Evolutionary conservation across 64 coral and sea anemone genomes (phyloP).

Genomic region (Pachyseris speciosa): DNA sequence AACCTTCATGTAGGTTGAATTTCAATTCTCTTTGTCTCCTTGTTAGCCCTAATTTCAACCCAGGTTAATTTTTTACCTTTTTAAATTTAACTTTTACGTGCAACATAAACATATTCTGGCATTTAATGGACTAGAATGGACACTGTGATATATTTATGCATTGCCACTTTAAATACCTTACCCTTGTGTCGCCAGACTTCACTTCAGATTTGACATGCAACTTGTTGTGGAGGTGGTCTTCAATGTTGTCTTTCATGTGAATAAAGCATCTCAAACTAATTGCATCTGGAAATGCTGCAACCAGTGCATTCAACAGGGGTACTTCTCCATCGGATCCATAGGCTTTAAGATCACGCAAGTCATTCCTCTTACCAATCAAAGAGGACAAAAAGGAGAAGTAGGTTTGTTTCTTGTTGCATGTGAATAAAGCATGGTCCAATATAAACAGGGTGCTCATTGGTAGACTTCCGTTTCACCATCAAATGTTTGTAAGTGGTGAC

Average conservation of each 20-base stretch:
- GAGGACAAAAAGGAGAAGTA: slow-evolving; percentile 44
- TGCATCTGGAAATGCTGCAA: slow-evolving; percentile 8
- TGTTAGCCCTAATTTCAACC: no score
- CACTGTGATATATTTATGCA: background rate
- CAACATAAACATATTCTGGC: background rate
- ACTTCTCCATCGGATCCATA: slow-evolving; percentile 62
- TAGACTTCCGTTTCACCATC: slow-evolving; percentile 8
- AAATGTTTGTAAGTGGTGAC: slow-evolving; percentile 53
- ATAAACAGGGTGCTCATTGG: slow-evolving; percentile 26
- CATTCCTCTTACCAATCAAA: slow-evolving; percentile 14
- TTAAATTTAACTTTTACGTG: no score
- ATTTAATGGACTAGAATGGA: background rate
- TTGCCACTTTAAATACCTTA: background rate
- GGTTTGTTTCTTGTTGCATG: slow-evolving; percentile 42
- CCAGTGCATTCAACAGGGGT: slow-evolving; percentile 46
- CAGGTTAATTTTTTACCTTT: no score
- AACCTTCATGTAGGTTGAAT: no score
- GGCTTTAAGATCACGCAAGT: slow-evolving; percentile 24
- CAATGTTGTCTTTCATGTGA: slow-evolving; percentile 26
- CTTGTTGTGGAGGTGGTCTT: slow-evolving; percentile 16
- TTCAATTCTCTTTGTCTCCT: no score
- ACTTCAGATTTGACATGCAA: slow-evolving; percentile 33
- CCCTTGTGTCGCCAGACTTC: slow-evolving; percentile 48
- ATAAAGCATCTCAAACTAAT: slow-evolving; percentile 38
- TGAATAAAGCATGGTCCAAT: slow-evolving; percentile 48